Base-by-base conservation (phyloP, 2,888 invertebrate genomes). In the Macaria notata region DNA sequence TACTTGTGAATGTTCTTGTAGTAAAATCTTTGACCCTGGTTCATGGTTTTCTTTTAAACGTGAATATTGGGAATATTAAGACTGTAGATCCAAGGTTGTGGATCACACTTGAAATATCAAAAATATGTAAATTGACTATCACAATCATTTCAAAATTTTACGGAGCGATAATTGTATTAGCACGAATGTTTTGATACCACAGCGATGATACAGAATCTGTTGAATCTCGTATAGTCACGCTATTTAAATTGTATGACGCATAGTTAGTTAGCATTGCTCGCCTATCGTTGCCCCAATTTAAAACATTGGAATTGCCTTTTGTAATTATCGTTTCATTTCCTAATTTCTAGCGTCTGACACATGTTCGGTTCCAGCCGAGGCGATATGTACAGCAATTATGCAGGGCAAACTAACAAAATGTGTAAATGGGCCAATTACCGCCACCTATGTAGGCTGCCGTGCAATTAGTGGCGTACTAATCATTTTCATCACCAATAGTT, bases 381-480 rank as follows among this genome's bases (percentile, higher is more conserved):
- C 83, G 84, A 78, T 19, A 19, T 19, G 19, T 19, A 69, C 80
- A 76, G 79, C 84, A 90, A 90, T 91, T 91, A 90, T 86, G 82
- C 84, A 82, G 75, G 78, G 72, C 73, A 72, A 81, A 85, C 91
- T 91, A 90, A 90, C 90, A 76, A 88, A 87, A 88, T 82, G 88
- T 90, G 90, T 90, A 91, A 90, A 91, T 91, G 87, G 89, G 75
- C 79, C 91, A 91, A 91, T 91, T 91, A 91, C 89, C 89, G 86
- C 76, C 72, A 78, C 68, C 78, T 83, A 90, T 90, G 90, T 89
- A 89, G 89, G 89, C 88, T 88, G 82, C 83, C 72, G 82, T 78
- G 83, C 89, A 91, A 90, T 91, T 91, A 91, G 90, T 88, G 76
- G 77, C 73, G 73, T 79, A 88, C 90, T 90, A 90, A 90, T 88